A percentile compares a stretch with the other conserved stretches of the same genome.
phyloP scores from a whole-genome alignment of 2,888 invertebrate genomes.

The Erebia ligea region DNA sequence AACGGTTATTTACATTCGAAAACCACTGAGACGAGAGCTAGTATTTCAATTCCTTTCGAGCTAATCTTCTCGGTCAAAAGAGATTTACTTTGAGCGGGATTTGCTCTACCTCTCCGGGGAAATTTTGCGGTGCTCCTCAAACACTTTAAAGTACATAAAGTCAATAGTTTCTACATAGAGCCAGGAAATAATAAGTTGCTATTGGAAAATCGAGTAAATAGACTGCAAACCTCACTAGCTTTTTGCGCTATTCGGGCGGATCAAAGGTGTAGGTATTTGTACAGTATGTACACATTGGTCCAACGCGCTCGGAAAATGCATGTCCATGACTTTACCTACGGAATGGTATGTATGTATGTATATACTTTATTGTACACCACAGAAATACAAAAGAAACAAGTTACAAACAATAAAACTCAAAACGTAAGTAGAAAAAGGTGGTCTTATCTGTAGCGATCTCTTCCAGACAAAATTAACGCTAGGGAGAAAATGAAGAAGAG shows the following conservation, averaged over 20 bases:
- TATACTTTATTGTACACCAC: too few relatives aligned
- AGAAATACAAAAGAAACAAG: too few relatives aligned
- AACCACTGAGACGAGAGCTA: not conserved
- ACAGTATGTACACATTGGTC: too few relatives aligned
- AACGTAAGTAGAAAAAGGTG: too few relatives aligned
- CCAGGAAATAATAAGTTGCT: not conserved
- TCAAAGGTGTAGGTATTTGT: not conserved
- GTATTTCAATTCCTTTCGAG: not conserved
- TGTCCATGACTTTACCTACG: too few relatives aligned
- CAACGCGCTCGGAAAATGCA: too few relatives aligned
- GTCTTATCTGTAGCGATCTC: too few relatives aligned
- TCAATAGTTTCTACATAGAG: too few relatives aligned
- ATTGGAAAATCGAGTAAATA: not conserved
- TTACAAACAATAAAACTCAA: too few relatives aligned
- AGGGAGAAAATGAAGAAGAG: too few relatives aligned
- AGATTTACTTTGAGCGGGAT: conserved; percentile 11
- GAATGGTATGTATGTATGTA: too few relatives aligned
- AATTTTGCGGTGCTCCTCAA: not conserved
- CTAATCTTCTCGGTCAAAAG: conserved; percentile 4
- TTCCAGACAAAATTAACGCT: too few relatives aligned
- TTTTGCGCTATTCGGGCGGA: not conserved
- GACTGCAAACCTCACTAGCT: not conserved
- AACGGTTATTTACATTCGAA: not conserved
- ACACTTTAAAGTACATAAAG: conserved; percentile 10
- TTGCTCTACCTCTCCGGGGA: not conserved